phyloP scores from a whole-genome alignment of 2,888 invertebrate genomes.

The Allophyes oxyacanthae region DNA sequence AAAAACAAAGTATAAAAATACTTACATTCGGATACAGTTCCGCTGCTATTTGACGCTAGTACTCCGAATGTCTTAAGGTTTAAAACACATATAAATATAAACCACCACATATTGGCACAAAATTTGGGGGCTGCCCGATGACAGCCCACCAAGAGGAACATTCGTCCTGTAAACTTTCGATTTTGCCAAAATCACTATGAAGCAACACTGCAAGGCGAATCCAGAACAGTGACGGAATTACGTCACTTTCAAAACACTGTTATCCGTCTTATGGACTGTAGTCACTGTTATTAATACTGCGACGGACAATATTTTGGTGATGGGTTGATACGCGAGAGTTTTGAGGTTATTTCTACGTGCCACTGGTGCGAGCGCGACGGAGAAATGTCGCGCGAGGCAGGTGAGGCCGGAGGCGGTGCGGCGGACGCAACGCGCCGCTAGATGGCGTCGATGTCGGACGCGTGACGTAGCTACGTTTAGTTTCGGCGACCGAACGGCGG shows the following conservation, averaged over 20 bases:
- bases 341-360: slow-evolving; percentile 89
- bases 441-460: slow-evolving; percentile 77
- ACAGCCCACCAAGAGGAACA: slow-evolving; percentile 88
- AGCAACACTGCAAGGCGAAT: slow-evolving; percentile 72
- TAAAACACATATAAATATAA: slow-evolving; percentile 84
- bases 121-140: slow-evolving; percentile 87
- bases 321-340: slow-evolving; percentile 78
- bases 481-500: slow-evolving; percentile 85
- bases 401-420: slow-evolving; percentile 69
- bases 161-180: slow-evolving; percentile 86
- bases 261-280: slow-evolving; percentile 64
- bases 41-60: slow-evolving; percentile 76
- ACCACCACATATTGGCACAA: slow-evolving; percentile 88
- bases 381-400: slow-evolving; percentile 80
- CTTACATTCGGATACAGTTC: slow-evolving; percentile 77
- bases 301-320: slow-evolving; percentile 79
- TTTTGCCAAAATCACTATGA: slow-evolving; percentile 78
- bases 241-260: slow-evolving; percentile 73
- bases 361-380: slow-evolving; percentile 86
- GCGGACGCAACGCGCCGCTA: slow-evolving; percentile 64
- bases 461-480: slow-evolving; percentile 80
- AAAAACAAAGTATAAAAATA: slow-evolving; percentile 55
- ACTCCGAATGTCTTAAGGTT: slow-evolving; percentile 81
- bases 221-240: slow-evolving; percentile 60
- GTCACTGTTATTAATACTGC: slow-evolving; percentile 75